These are phyloP conservation scores for Antechinus stuartii DNA, from an alignment of 2,113 vertebrate genomes.

Conservation along the genomic window DNA sequence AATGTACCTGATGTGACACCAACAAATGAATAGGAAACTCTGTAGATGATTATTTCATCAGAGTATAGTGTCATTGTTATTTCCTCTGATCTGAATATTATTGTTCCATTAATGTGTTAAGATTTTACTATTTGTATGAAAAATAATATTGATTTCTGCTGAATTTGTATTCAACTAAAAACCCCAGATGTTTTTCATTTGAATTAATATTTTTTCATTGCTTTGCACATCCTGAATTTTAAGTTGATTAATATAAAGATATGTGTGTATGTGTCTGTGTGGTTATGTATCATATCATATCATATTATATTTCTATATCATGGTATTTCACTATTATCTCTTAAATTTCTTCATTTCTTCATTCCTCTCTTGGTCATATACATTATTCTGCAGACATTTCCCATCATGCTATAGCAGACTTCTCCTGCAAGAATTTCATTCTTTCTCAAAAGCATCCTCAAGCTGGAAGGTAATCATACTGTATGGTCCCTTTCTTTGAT, in stretches of 20 bases:
- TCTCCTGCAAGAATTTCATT: background rate
- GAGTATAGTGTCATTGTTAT: background rate
- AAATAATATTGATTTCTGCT: background rate
- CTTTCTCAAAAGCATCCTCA: background rate
- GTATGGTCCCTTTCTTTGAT: background rate
- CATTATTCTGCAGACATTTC: background rate
- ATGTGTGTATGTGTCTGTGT: no score
- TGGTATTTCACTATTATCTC: background rate
- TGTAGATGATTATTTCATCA: background rate
- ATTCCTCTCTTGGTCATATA: background rate
- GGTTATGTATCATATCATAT: no score
- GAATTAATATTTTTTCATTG: background rate
- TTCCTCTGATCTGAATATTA: background rate
- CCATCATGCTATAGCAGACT: background rate
- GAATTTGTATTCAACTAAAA: background rate
- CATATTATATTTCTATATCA: background rate
- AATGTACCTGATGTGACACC: background rate
- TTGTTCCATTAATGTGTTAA: background rate
- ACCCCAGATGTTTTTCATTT: background rate
- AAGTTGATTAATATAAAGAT: background rate
- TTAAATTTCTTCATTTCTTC: background rate
- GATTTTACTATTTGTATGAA: background rate
- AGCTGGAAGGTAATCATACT: background rate
- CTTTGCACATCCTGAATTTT: background rate
- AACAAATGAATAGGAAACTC: background rate